Conservation (phyloP, 2,797 vertebrate species). For the Brachymystax lenok region DNA sequence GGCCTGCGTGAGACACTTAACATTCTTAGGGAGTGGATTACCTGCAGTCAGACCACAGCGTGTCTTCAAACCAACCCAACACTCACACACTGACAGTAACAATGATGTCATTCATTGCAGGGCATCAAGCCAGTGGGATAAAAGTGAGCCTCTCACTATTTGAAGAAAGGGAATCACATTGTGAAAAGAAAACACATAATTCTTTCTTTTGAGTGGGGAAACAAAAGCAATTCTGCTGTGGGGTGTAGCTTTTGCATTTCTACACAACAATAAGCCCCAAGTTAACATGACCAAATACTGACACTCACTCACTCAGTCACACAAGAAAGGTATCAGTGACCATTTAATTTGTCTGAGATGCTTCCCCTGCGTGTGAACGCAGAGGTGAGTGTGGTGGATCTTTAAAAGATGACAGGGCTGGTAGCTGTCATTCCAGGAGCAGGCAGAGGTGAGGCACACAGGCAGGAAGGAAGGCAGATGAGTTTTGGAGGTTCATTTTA, state of each 20-base stretch:
- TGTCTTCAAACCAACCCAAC: constrained; percentile 15
- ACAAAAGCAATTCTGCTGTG: background rate
- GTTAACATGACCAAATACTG: no score
- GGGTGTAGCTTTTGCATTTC: background rate
- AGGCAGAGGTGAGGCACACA: background rate
- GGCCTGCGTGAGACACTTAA: constrained; percentile 46
- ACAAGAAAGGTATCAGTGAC: background rate
- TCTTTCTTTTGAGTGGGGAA: background rate
- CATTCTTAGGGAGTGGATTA: constrained; percentile 46
- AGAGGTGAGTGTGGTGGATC: background rate
- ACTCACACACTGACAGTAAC: constrained; percentile 1
- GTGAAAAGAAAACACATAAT: constrained; percentile 16
- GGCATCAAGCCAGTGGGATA: constrained; percentile 35
- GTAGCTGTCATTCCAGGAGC: constrained; percentile 6
- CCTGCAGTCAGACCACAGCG: constrained; percentile 18
- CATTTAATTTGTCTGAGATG: background rate
- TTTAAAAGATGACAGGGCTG: constrained; percentile 7
- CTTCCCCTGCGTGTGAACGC: background rate
- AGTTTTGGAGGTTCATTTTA: constrained; percentile 25
- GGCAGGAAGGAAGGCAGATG: no score
- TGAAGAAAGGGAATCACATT: constrained; percentile 13
- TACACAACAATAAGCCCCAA: background rate
- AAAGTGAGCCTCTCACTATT: constrained; percentile 25
- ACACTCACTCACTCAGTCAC: background rate
- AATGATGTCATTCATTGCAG: constrained; percentile 47